These are phyloP conservation scores for Drosophila longiperda DNA, from an alignment of 2,888 invertebrate species.

Conservation along the genomic window DNA sequence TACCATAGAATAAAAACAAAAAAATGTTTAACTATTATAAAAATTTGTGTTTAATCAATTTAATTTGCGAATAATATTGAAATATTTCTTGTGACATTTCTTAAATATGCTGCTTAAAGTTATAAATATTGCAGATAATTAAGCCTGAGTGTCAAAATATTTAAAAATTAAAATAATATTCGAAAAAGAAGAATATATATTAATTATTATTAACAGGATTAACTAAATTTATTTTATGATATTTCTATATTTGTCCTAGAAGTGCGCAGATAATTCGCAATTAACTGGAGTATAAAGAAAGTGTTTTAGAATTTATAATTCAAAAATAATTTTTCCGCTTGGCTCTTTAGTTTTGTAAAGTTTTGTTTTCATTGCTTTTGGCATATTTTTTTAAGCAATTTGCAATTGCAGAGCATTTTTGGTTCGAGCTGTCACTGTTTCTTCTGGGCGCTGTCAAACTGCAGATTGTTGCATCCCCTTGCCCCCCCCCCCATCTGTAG, in stretches of 20 bases:
- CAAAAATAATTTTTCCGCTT: background rate
- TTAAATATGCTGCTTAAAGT: background rate
- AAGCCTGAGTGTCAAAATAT: background rate
- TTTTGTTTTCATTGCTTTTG: background rate
- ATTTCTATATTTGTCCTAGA: background rate
- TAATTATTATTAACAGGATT: background rate
- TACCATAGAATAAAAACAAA: background rate
- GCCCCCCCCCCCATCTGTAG: background rate
- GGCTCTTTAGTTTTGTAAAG: background rate
- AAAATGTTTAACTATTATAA: background rate
- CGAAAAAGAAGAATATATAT: too few species aligned
- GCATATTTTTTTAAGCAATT: constrained; percentile 3
- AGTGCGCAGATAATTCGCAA: background rate
- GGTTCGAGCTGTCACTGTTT: constrained; percentile 46
- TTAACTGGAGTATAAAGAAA: background rate
- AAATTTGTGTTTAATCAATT: background rate
- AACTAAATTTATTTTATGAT: background rate
- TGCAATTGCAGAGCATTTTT: constrained; percentile 42
- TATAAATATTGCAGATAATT: background rate
- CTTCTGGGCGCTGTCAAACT: constrained; percentile 38
- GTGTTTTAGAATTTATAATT: background rate
- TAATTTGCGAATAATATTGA: background rate
- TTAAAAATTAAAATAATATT: background rate
- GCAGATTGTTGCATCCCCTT: constrained; percentile 24
- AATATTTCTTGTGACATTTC: background rate